Conservation (phyloP, 2,888 invertebrate species). For the Emesis furor region DNA sequence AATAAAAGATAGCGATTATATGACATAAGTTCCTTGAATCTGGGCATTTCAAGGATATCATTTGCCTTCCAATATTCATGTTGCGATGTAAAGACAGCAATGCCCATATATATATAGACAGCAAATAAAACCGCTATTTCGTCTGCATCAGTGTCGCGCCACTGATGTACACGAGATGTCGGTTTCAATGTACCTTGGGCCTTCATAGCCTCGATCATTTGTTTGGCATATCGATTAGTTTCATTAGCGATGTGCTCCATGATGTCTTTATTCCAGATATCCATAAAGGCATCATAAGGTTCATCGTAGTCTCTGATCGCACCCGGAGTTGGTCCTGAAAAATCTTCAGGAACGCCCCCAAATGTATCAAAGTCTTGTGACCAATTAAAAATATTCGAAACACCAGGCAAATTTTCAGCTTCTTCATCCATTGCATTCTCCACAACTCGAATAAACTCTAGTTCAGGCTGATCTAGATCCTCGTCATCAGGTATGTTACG, state of each 20-base stretch:
- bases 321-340: slow-evolving; percentile 3
- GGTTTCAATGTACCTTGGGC: slow-evolving; percentile 4
- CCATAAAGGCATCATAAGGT: slow-evolving; percentile 2
- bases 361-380: neutral
- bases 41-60: neutral
- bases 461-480: neutral
- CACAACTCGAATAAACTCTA: neutral
- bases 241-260: neutral
- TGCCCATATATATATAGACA: slow-evolving; percentile 11
- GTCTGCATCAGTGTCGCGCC: slow-evolving; percentile 13
- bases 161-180: slow-evolving; percentile 12
- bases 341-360: neutral
- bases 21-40: neutral
- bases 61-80: slow-evolving; percentile 15
- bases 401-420: slow-evolving; percentile 2
- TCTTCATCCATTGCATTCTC: slow-evolving; percentile 7
- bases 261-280: slow-evolving; percentile 8
- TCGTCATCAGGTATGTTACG: slow-evolving; percentile 12
- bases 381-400: neutral
- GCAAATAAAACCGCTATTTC: slow-evolving; percentile 2
- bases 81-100: neutral
- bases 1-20: neutral
- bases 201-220: slow-evolving; percentile 7
- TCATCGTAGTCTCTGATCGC: neutral
- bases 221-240: neutral